Evolutionary conservation across 2,888 invertebrate species (phyloP), one percentile per base, ranked within the genome.

Genomic region (Epistrophe grossulariae): DNA sequence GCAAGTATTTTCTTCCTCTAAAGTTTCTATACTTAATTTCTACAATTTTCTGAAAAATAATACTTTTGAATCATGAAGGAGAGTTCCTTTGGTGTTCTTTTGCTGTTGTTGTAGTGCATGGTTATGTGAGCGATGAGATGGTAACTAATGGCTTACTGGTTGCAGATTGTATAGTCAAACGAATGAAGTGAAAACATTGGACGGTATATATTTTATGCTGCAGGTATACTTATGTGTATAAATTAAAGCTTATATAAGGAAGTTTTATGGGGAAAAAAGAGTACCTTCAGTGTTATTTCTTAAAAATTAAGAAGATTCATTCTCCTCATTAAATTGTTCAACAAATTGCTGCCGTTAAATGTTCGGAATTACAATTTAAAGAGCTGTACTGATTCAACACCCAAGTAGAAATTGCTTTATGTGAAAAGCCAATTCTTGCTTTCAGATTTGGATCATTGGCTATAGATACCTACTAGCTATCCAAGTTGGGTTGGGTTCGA

Each of bases 1-100:
- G 24, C 19, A 28, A 60, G 50, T 2, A 31, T 48, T 80, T 11
- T 28, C 13, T 28, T 31, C 45, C 31, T 64, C 28, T 9, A 35
- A 60, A 60, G 24, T 48, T 52, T 60, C 28, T 40, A 52, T 31
- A 35, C 68, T 57, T 60, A 71, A 45, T 68, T 55, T 24, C 24
- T 24, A 24, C 64, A 77, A 55, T 43, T 80, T 77, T 66, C 45
- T 40, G 81, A 81, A 59, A 84, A 70, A 81, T 68, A 24, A 24
- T 68, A 57, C 52, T 64, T 50, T 62, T 43, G 62, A 71, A 62
- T 77, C 62, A 48, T 64, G 45, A 62, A 70, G 45, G n/a, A n/a
- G n/a, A n/a, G 45, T 71, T 62, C 40, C 52, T 15, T 19, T 48
- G 38, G 15, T 28, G 13, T 55, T 17, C 13, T 31, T 57, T 11